These are phyloP conservation scores for Galerucella pusilla DNA, from an alignment of 2,888 invertebrate genomes.

Conservation along the genomic window DNA sequence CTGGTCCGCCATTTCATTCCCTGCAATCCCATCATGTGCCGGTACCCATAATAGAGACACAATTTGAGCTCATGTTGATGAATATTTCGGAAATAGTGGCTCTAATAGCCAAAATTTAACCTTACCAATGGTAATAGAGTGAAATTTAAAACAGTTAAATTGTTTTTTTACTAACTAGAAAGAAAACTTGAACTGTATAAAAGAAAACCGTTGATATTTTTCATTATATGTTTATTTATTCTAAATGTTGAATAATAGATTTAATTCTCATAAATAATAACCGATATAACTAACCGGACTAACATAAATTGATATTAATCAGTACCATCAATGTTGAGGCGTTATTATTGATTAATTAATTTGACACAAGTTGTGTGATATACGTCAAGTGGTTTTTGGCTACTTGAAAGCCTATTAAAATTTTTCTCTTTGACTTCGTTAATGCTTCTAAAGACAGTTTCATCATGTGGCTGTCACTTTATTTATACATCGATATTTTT, in stretches of 20 bases:
- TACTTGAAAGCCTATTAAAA: conserved; percentile 25
- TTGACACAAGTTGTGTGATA: conserved; percentile 23
- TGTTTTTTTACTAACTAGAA: too few relatives aligned
- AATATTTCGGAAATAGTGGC: too few relatives aligned
- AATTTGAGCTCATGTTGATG: too few relatives aligned
- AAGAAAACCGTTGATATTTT: too few relatives aligned
- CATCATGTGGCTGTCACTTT: conserved; percentile 22
- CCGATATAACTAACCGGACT: not conserved
- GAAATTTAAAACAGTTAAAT: too few relatives aligned
- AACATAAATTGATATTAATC: not conserved
- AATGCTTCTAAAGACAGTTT: conserved; percentile 20
- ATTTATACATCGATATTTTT: conserved; percentile 21
- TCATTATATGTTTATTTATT: too few relatives aligned
- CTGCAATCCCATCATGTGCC: too few relatives aligned
- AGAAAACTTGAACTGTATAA: too few relatives aligned
- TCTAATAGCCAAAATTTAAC: too few relatives aligned
- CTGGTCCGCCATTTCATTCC: too few relatives aligned
- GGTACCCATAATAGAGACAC: too few relatives aligned
- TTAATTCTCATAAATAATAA: not conserved
- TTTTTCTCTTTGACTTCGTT: conserved; percentile 16
- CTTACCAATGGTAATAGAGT: too few relatives aligned
- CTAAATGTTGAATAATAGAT: not conserved
- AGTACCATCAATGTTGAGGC: not conserved
- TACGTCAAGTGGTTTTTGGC: conserved; percentile 18
- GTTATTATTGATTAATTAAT: conserved; percentile 27